These are phyloP conservation scores for Borostomias antarcticus DNA, from an alignment of 2,797 vertebrate species.

Conservation along the genomic window DNA sequence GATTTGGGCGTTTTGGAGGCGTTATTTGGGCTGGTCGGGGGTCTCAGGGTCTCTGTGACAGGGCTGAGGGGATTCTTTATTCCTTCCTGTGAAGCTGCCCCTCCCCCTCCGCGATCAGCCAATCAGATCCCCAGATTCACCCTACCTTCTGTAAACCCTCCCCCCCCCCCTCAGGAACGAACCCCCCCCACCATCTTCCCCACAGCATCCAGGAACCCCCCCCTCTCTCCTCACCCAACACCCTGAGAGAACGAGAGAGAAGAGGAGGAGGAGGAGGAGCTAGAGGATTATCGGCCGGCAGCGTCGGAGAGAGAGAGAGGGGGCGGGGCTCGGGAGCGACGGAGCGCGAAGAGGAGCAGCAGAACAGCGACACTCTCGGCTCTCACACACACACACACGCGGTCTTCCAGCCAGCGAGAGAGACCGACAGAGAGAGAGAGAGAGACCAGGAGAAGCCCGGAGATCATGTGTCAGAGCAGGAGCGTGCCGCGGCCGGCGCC, in stretches of 20 bases:
- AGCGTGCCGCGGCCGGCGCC: conserved; percentile 78
- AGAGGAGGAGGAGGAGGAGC: background rate
- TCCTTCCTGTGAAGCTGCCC: conserved; percentile 28
- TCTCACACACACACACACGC: too few relatives aligned
- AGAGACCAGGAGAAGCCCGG: conserved; percentile 20
- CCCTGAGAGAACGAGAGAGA: background rate
- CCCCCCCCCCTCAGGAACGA: conserved; percentile 30
- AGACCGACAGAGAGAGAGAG: conserved; percentile 19
- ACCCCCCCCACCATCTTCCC: too few relatives aligned
- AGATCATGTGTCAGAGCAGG: conserved; percentile 82
- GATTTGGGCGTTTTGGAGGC: too few relatives aligned
- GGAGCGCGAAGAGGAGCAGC: background rate
- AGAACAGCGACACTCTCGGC: background rate
- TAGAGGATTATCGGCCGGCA: background rate
- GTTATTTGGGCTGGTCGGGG: background rate
- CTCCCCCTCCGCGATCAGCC: conserved; percentile 35
- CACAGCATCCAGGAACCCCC: conserved; percentile 4
- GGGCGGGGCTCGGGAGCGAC: conserved; percentile 30
- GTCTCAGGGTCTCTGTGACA: too few relatives aligned
- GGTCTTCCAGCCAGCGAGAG: conserved; percentile 42
- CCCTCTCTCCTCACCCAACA: background rate
- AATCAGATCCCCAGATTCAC: conserved; percentile 20
- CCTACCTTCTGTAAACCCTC: conserved; percentile 45
- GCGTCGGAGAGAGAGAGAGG: conserved; percentile 6
- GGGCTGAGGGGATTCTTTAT: conserved; percentile 42